Base-by-base conservation (phyloP, 2,888 invertebrate genomes). In the Tachystola acroxantha region DNA sequence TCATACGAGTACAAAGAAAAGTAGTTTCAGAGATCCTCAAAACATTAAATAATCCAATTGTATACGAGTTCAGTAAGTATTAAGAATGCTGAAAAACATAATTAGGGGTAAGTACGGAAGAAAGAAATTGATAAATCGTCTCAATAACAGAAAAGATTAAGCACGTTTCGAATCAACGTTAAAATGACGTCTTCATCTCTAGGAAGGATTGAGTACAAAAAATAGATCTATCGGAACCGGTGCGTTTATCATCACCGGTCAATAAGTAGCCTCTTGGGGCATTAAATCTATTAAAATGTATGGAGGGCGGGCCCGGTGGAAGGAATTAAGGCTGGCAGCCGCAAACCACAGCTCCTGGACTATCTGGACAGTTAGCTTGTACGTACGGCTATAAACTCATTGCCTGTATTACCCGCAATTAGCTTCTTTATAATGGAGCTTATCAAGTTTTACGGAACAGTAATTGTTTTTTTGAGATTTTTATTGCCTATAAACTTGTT, bases 261-360 rank as follows among this genome's bases (percentile, higher is more conserved):
- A 54, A 54, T 48, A 50, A 60, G 27, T 55, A 58, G 57, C 57
- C 64, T 65, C 66, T 57, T 58, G 58, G 57, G 53, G 62, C 71
- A 79, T 79, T 78, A 78, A 73, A 78, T 77, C 79, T 77, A 81
- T 82, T 80, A 80, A 82, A 77, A 69, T 63, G 65, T 69, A 71
- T 67, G 67, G 54, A 62, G 62, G 74, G 72, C 66, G 70, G 64
- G 62, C 57, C 67, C 64, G 42, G 42, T 45, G 45, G 28, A 39
- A 53, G 50, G 68, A 69, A 73, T 71, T 73, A 69, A 72, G 68
- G 69, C 69, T 57, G 56, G 54, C 52, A 53, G 73, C 82, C 82
- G 58, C 82, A 84, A 78, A 82, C 85, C 84, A 72, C 84, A 84
- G 81, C 79, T 84, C 60, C 79, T 78, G 79, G 72, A 66, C 54